A percentile compares a stretch with the other conserved stretches of the same genome.
These are phyloP conservation scores for Drepanosiphum platanoidis DNA, from an alignment of 2,888 invertebrate species.

Conservation along the genomic window DNA sequence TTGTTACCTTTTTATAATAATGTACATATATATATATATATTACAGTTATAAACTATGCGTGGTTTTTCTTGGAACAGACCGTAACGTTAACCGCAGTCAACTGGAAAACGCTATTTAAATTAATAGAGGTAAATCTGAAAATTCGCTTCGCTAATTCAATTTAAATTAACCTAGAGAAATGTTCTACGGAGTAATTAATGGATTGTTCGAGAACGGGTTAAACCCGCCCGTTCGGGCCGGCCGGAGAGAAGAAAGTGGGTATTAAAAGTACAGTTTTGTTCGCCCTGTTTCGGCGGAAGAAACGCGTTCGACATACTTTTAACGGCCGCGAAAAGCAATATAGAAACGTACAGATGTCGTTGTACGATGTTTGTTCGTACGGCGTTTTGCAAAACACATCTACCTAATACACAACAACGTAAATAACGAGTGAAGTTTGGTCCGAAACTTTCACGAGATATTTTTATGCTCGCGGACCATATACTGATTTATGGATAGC, in stretches of 20 bases:
- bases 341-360: no score
- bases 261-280: no score
- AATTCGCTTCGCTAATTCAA: slow-evolving; percentile 8
- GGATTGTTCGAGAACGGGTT: not conserved
- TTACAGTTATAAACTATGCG: no score
- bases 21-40: no score
- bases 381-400: no score
- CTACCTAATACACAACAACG: no score
- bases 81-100: not conserved
- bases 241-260: no score
- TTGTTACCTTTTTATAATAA: no score
- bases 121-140: slow-evolving; percentile 14
- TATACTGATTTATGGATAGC: slow-evolving; percentile 8
- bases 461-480: not conserved
- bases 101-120: not conserved
- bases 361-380: no score
- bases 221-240: not conserved
- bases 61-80: not conserved
- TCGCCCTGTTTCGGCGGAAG: not conserved
- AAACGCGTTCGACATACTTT: not conserved
- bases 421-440: no score
- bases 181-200: not conserved
- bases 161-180: not conserved
- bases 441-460: no score
- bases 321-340: no score